Evolutionary conservation across 2,113 vertebrate genomes (phyloP).

Genomic region (pig (Sus scrofa)): T2T-Sscrofa CM000812.6:167352501-167353000

Average conservation of each 20-base stretch:
- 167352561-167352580: no score
- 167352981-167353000: background rate
- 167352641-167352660: background rate
- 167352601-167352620: no score
- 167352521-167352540: background rate
- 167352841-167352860: no score
- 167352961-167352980: background rate
- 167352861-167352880: background rate
- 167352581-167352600: background rate
- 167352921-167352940: rapidly evolving
- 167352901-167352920: background rate
- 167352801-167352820: background rate
- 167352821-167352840: background rate
- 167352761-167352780: background rate
- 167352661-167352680: background rate
- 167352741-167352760: background rate
- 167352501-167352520: background rate
- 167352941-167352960: background rate
- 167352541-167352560: background rate
- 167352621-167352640: background rate
- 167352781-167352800: background rate
- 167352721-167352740: background rate
- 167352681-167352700: background rate
- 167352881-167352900: background rate
- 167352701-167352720: background rate